Conservation (phyloP, 2,797 vertebrate species). For the Ambastaia sidthimunki region DNA sequence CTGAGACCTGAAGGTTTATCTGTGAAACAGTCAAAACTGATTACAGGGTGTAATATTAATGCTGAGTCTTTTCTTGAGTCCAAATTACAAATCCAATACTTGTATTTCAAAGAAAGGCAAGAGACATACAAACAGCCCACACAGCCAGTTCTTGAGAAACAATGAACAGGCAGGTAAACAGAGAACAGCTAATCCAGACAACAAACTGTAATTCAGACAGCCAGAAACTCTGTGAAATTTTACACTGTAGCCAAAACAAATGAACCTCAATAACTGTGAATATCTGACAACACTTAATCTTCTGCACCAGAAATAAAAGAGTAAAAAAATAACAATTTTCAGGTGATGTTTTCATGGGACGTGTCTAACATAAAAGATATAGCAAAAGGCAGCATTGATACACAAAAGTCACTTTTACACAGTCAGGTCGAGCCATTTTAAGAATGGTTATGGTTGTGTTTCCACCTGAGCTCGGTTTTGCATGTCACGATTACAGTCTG, state of each 20-base stretch:
- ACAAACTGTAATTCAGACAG: neutral
- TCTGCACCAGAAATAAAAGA: neutral
- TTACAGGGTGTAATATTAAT: neutral
- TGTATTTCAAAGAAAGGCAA: slow-evolving; percentile 8
- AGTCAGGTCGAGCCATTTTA: no score
- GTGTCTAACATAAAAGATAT: no score
- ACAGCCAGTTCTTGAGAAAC: neutral
- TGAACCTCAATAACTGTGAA: neutral
- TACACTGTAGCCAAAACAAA: neutral
- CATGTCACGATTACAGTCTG: no score
- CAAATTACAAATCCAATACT: slow-evolving; percentile 13
- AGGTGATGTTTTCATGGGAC: no score
- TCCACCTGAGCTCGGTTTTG: no score
- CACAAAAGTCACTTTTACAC: no score
- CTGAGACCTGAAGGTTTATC: neutral
- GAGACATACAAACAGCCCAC: neutral
- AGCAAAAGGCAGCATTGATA: no score
- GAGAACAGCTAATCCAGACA: neutral
- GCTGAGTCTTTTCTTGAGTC: neutral
- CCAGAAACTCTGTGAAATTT: neutral
- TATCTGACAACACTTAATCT: neutral
- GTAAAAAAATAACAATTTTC: neutral
- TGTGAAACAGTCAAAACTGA: neutral
- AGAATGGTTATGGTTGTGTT: no score
- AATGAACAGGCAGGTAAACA: slow-evolving; percentile 23